Percentiles rank a stretch among this genome's conserved stretches.
phyloP scores from a whole-genome alignment of 2,113 vertebrate genomes.

The Brachyhypopomus occidentalis region DNA sequence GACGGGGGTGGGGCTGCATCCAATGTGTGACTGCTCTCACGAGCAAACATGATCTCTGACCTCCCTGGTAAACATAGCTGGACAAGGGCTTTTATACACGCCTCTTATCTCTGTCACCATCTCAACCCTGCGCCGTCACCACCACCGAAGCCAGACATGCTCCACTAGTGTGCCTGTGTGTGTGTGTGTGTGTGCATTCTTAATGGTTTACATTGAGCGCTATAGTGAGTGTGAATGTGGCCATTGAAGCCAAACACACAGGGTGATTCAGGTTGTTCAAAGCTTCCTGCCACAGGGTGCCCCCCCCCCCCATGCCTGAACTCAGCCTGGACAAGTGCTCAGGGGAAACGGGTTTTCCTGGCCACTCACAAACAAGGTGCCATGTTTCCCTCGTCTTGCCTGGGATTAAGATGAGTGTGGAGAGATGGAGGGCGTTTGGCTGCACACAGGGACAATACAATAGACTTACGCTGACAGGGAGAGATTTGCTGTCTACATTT shows the following conservation, averaged over 20 bases:
- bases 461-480: slow-evolving; percentile 40
- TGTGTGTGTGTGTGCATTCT: slow-evolving; percentile 21
- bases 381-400: slow-evolving; percentile 28
- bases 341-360: slow-evolving; percentile 46
- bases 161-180: slow-evolving; percentile 12
- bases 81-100: slow-evolving; percentile 38
- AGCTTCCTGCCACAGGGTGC: slow-evolving; percentile 35
- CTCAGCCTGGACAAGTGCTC: slow-evolving; percentile 8
- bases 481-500: slow-evolving; percentile 18
- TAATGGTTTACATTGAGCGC: slow-evolving; percentile 20
- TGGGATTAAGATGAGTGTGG: slow-evolving; percentile 53
- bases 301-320: not conserved
- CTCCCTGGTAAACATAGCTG: slow-evolving; percentile 42
- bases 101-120: slow-evolving; percentile 38
- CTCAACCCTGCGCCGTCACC: not conserved
- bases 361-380: slow-evolving; percentile 37
- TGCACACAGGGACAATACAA: slow-evolving; percentile 46
- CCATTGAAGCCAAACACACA: slow-evolving; percentile 48
- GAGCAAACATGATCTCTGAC: slow-evolving; percentile 56
- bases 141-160: slow-evolving; percentile 14
- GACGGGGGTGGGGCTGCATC: not conserved
- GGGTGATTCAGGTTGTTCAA: slow-evolving; percentile 31
- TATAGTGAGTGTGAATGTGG: slow-evolving; percentile 43
- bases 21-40: slow-evolving; percentile 42
- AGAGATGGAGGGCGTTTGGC: slow-evolving; percentile 31